phyloP scores from a whole-genome alignment of 1,140 invertebrate species.

The Stegodyphus mimosarum region DNA sequence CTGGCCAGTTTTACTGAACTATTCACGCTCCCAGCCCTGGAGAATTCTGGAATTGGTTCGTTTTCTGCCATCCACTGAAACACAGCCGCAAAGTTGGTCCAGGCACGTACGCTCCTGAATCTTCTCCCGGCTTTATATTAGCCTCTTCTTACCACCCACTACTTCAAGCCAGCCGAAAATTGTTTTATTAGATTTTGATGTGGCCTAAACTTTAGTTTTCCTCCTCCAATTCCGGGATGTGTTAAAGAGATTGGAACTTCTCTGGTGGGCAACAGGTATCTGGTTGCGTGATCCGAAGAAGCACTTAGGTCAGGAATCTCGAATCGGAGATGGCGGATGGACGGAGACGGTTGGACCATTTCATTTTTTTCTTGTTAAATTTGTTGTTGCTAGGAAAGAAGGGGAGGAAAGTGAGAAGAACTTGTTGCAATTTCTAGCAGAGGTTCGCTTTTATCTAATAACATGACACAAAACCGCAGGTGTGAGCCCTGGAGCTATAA shows the following conservation, averaged over 20 bases:
- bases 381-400: no score
- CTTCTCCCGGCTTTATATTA: slow-evolving; percentile 8
- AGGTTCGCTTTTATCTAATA: not conserved
- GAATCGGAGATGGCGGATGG: not conserved
- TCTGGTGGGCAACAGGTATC: slow-evolving; percentile 19
- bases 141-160: not conserved
- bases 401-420: not conserved
- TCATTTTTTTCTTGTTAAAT: no score
- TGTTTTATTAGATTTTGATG: slow-evolving; percentile 61
- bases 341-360: no score
- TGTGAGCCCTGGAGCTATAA: no score
- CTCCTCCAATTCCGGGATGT: slow-evolving; percentile 35
- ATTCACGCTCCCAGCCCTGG: not conserved
- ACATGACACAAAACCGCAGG: no score
- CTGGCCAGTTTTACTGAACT: slow-evolving; percentile 27
- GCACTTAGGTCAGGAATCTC: not conserved
- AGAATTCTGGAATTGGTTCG: slow-evolving; percentile 26
- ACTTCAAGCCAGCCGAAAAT: slow-evolving; percentile 29
- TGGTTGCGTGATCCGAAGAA: not conserved
- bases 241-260: slow-evolving; percentile 58
- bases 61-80: not conserved
- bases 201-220: slow-evolving; percentile 45
- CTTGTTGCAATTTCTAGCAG: not conserved
- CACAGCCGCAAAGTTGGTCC: slow-evolving; percentile 17
- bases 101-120: slow-evolving; percentile 9